Base-by-base conservation (phyloP, 2,113 vertebrate species). In the Dasypus novemcinctus region DNA sequence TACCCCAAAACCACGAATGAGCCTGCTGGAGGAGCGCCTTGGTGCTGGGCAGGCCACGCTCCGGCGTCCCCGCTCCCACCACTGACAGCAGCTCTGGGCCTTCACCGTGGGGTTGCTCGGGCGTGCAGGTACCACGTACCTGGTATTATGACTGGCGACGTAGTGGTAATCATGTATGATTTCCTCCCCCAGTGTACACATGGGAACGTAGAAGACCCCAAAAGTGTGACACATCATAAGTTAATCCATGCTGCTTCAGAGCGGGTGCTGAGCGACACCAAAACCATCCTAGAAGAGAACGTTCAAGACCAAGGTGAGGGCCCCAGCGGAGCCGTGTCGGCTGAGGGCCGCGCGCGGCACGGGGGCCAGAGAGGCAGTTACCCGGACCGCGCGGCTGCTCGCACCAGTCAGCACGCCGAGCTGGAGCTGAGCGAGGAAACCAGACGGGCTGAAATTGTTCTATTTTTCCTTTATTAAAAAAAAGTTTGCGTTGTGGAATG, bases 181-280 rank as follows among this genome's bases (percentile, higher is more conserved):
- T 31, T 87, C 81, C 4, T 71, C 31, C 85, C 72, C 41, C 92
- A 99, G 99, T 99, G 98, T 97, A 95, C 98, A 12, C 99, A 99
- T 21, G 99, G 99, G 97, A 99, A 98, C 97, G 94, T 99, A 91
- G 99, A 99, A 97, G 99, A 99, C 97, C 99, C 99, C 75, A 99
- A 99, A 98, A 99, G 98, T 0, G 97, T 99, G 54, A 99, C 99
- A 29, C 99, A 99, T 92, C 99, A 99, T 85, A 99, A 99, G 97
- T 96, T 99, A 87, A 99, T 99, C 86, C 99, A 99, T 0, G 99
- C 99, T 89, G 99, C 99, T 94, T 99, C 99, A 41, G 99, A 99
- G 97, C 98, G 99, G 97, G 99, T 99, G 96, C 99, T 99, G 95
- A 98, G 97, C 0, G 99, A 99, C 96, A 98, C 98, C 49, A 99